phyloP scores from a whole-genome alignment of 2,888 invertebrate species.

The Parnassius mnemosyne region DNA sequence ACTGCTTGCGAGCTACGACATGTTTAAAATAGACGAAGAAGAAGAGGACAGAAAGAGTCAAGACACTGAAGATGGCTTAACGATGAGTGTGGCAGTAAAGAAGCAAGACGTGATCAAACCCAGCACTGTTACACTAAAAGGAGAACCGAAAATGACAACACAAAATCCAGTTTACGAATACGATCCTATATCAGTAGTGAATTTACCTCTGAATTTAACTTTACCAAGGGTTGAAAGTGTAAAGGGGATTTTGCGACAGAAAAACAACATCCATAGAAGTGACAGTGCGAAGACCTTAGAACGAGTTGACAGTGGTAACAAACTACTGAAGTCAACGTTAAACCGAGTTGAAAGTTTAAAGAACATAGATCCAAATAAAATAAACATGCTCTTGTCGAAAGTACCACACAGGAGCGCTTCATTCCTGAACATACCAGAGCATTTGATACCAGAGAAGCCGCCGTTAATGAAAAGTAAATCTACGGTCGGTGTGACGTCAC shows the following conservation, averaged over 20 bases:
- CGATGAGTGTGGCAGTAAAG: conserved; percentile 64
- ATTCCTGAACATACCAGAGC: conserved; percentile 70
- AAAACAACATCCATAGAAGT: conserved; percentile 56
- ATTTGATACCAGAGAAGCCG: conserved; percentile 64
- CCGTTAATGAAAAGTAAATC: conserved; percentile 68
- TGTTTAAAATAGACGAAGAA: conserved; percentile 76
- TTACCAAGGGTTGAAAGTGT: conserved; percentile 69
- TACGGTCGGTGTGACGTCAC: conserved; percentile 60
- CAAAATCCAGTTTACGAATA: conserved; percentile 63
- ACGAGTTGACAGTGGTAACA: conserved; percentile 57
- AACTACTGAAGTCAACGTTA: conserved; percentile 48
- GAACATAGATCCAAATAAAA: conserved; percentile 63
- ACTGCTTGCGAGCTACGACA: conserved; percentile 59
- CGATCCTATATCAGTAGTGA: conserved; percentile 58
- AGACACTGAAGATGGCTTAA: conserved; percentile 68
- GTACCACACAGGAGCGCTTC: conserved; percentile 75
- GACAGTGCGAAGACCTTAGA: conserved; percentile 64
- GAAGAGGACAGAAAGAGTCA: conserved; percentile 60
- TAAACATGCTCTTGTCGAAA: conserved; percentile 66
- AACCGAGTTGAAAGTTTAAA: conserved; percentile 72
- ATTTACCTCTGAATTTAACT: conserved; percentile 57
- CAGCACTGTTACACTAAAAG: conserved; percentile 69
- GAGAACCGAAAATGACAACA: conserved; percentile 70
- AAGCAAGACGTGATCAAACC: conserved; percentile 72
- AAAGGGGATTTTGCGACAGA: conserved; percentile 63